phyloP scores from a whole-genome alignment of 2,888 invertebrate genomes.

The Gonocerus acuteangulatus region DNA sequence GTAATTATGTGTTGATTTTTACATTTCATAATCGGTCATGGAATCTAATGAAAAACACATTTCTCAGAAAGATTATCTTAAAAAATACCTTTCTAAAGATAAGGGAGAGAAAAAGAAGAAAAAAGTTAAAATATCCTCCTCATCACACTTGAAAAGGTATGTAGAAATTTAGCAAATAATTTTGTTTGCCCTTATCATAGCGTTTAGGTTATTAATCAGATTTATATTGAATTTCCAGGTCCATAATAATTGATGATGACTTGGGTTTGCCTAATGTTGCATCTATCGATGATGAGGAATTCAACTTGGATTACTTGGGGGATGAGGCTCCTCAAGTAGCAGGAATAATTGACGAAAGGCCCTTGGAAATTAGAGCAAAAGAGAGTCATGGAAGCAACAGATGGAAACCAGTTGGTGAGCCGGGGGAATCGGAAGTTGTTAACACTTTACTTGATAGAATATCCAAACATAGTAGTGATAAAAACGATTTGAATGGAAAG shows the following conservation, averaged over 20 bases:
- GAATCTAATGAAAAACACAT: background rate
- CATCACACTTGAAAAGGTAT: conserved; percentile 42
- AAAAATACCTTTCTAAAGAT: conserved; percentile 63
- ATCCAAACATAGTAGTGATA: background rate
- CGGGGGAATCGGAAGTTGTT: background rate
- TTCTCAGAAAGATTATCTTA: conserved; percentile 66
- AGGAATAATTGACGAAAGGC: conserved; percentile 76
- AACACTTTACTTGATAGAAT: background rate
- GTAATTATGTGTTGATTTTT: too few relatives aligned
- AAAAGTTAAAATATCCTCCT: conserved; percentile 54
- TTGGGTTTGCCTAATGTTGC: conserved; percentile 56
- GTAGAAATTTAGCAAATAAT: background rate
- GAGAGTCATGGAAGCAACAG: conserved; percentile 42
- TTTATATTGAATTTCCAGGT: too few relatives aligned
- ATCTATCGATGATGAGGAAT: conserved; percentile 54
- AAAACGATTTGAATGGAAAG: background rate
- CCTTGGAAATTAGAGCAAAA: conserved; percentile 48
- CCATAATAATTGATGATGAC: conserved; percentile 82
- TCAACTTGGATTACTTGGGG: conserved; percentile 60
- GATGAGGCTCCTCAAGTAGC: conserved; percentile 89
- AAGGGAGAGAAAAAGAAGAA: conserved; percentile 57
- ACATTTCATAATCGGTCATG: too few relatives aligned
- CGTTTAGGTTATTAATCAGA: too few relatives aligned
- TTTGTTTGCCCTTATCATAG: too few relatives aligned
- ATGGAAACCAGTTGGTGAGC: conserved; percentile 35